A percentile compares a stretch with the other conserved stretches of the same genome.
phyloP scores from a whole-genome alignment of 64 coral and sea anemone species.

The Pocillopora verrucosa region DNA sequence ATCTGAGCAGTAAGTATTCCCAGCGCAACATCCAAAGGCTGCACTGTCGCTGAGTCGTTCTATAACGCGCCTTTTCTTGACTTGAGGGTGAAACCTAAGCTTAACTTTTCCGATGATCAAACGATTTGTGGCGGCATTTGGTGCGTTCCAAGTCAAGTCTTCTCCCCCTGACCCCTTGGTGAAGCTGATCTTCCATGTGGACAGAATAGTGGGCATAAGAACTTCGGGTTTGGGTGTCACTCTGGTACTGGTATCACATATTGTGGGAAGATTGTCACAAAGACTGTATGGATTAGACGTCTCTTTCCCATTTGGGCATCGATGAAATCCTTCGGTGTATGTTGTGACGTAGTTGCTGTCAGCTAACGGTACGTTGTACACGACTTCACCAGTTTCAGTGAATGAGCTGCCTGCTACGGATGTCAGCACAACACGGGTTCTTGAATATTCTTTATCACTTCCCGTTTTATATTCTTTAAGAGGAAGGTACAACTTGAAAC shows the following conservation, averaged over 20 bases:
- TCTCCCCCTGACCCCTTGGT: neutral
- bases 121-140: slow-evolving; percentile 38
- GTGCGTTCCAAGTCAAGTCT: slow-evolving; percentile 31
- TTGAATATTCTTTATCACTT: neutral
- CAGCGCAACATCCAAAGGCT: slow-evolving; percentile 24
- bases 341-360: slow-evolving; percentile 12
- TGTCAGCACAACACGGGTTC: slow-evolving; percentile 5
- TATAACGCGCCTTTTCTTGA: neutral
- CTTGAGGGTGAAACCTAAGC: neutral
- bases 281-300: slow-evolving; percentile 53
- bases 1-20: slow-evolving; percentile 20
- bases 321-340: slow-evolving; percentile 38
- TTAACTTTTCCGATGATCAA: slow-evolving; percentile 30
- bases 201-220: slow-evolving; percentile 53
- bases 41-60: neutral
- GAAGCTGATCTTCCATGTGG: slow-evolving; percentile 37
- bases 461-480: slow-evolving; percentile 21
- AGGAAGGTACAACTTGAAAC: slow-evolving; percentile 62
- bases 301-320: slow-evolving; percentile 26
- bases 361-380: slow-evolving; percentile 41
- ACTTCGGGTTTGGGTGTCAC: neutral
- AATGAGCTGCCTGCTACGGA: neutral
- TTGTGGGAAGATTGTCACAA: slow-evolving; percentile 39
- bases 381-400: neutral
- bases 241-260: slow-evolving; percentile 41